Evolutionary conservation across 2,888 invertebrate species (phyloP).

Genomic region (Diarsia mendica): DNA sequence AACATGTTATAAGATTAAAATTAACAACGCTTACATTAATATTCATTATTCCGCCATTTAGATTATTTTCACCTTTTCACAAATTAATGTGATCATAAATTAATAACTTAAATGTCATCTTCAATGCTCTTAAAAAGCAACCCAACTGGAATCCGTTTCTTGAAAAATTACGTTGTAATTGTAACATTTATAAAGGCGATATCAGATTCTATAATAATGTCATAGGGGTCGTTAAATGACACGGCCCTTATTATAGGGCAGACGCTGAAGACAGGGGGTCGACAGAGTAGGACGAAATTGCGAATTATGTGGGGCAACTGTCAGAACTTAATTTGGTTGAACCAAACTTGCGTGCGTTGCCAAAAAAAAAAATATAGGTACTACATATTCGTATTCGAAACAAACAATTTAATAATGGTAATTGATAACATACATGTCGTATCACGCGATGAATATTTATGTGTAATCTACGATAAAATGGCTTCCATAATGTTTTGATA

Average conservation of each 20-base stretch:
- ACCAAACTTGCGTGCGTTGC: constrained; percentile 17
- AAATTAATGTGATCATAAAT: constrained; percentile 20
- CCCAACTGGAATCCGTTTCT: constrained; percentile 1
- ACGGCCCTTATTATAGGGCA: constrained; percentile 43
- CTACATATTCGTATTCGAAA: constrained; percentile 13
- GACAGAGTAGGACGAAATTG: constrained; percentile 41
- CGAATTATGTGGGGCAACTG: constrained; percentile 42
- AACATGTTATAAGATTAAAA: background rate
- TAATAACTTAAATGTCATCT: background rate
- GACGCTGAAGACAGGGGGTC: constrained; percentile 49
- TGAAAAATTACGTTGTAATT: background rate
- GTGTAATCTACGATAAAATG: constrained; percentile 14
- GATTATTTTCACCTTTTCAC: background rate
- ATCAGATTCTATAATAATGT: constrained; percentile 69
- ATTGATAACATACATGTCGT: constrained; percentile 26
- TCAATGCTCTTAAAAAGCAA: constrained; percentile 3
- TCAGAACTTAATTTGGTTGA: constrained; percentile 26
- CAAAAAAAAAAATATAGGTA: constrained; percentile 6
- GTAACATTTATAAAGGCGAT: constrained; percentile 36
- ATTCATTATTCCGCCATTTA: constrained; percentile 28
- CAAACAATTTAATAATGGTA: constrained; percentile 28
- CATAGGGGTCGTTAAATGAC: constrained; percentile 68
- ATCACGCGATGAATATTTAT: constrained; percentile 41
- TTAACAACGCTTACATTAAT: constrained; percentile 2
- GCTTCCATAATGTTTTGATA: constrained; percentile 21